These are phyloP conservation scores for Clunio marinus DNA, from an alignment of 2,888 invertebrate genomes.

Conservation along the genomic window DNA sequence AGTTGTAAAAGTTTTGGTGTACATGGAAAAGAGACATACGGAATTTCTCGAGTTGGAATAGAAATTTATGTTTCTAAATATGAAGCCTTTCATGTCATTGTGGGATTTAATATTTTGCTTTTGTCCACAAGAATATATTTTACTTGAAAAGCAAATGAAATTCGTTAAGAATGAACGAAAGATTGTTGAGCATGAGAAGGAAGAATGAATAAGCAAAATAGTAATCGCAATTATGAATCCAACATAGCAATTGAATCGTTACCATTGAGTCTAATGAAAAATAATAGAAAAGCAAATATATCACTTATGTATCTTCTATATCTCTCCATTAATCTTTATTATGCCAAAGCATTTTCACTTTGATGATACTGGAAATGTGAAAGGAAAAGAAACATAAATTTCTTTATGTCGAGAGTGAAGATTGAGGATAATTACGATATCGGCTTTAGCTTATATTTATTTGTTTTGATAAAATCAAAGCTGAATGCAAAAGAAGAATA, in stretches of 20 bases:
- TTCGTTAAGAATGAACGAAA: not conserved
- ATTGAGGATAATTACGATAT: no score
- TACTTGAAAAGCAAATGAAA: not conserved
- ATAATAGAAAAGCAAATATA: conserved; percentile 18
- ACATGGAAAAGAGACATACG: not conserved
- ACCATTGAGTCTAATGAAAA: conserved; percentile 5
- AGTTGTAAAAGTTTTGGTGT: not conserved
- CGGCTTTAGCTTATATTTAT: no score
- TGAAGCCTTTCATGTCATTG: conserved; percentile 20
- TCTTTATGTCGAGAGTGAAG: no score
- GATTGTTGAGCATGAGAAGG: not conserved
- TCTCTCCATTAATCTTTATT: not conserved
- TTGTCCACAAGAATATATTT: not conserved
- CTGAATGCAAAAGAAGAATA: no score
- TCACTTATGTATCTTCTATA: not conserved
- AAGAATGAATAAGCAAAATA: not conserved
- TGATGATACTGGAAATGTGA: not conserved
- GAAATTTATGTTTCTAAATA: conserved; percentile 49
- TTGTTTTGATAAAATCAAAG: no score
- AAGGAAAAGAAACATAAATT: not conserved
- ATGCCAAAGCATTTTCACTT: not conserved
- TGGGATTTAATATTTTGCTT: not conserved
- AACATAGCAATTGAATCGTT: conserved; percentile 4
- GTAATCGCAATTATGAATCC: conserved; percentile 19
- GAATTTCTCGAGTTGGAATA: not conserved